Conservation (phyloP, 2,797 vertebrate species). For the Crenuchus spilurus region DNA sequence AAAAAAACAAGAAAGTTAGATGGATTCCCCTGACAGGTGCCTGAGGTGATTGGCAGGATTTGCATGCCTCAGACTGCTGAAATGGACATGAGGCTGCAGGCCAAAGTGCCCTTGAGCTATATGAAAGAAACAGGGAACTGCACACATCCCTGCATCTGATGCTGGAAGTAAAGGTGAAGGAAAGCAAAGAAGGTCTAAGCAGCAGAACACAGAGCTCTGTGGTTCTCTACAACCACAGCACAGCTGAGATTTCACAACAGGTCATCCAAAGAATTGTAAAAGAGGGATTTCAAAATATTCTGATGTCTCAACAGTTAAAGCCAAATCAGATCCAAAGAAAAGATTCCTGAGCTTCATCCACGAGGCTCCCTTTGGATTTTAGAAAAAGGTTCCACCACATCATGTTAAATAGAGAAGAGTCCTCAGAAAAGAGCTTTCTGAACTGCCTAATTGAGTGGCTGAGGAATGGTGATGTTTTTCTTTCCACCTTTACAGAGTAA, state of each 20-base stretch:
- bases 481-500: background rate
- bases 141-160: no score
- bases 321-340: conserved; percentile 3
- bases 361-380: conserved; percentile 5
- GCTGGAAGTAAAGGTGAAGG: background rate
- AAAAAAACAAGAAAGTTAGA: background rate
- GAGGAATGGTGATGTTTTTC: background rate
- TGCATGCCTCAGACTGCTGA: background rate
- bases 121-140: background rate
- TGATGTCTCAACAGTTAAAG: background rate
- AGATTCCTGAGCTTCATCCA: conserved; percentile 12
- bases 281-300: conserved; percentile 22
- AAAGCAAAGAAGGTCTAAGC: background rate
- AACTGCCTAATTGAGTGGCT: background rate
- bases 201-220: no score
- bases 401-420: background rate
- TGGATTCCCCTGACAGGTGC: no score
- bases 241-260: conserved; percentile 7
- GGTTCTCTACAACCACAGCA: background rate
- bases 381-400: conserved; percentile 11
- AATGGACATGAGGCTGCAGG: background rate
- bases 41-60: background rate
- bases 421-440: background rate
- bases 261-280: background rate
- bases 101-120: background rate